phyloP scores from a whole-genome alignment of 2,888 invertebrate species.

The Netelia melanura region DNA sequence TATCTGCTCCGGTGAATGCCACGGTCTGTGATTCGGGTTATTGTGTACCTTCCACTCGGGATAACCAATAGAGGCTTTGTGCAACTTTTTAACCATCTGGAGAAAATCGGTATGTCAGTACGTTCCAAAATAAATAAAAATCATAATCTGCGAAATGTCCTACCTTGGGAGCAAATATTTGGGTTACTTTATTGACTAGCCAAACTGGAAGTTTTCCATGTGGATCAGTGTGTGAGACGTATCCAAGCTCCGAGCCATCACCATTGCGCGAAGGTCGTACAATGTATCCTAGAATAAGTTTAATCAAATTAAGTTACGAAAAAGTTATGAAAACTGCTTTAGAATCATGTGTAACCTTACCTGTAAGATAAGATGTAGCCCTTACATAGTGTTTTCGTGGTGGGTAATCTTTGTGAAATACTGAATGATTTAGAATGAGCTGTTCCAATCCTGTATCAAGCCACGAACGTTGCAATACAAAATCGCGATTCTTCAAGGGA shows the following conservation, averaged over 20 bases:
- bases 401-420: constrained; percentile 94
- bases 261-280: constrained; percentile 87
- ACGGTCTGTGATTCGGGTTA: constrained; percentile 92
- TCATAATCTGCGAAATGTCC: constrained; percentile 49
- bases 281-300: constrained; percentile 86
- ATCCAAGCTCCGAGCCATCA: constrained; percentile 92
- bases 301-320: constrained; percentile 9
- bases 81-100: constrained; percentile 91
- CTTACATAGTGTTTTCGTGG: constrained; percentile 93
- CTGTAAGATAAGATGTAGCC: constrained; percentile 88
- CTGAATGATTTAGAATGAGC: constrained; percentile 95
- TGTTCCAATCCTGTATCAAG: constrained; percentile 94
- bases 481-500: constrained; percentile 95
- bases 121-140: constrained; percentile 25
- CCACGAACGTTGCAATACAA: constrained; percentile 97
- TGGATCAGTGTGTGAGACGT: constrained; percentile 96
- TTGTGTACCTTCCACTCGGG: constrained; percentile 92
- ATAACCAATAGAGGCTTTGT: constrained; percentile 93
- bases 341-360: constrained; percentile 77
- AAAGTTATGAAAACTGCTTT: constrained; percentile 2
- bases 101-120: constrained; percentile 62
- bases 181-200: constrained; percentile 95
- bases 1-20: constrained; percentile 95
- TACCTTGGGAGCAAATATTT: constrained; percentile 94
- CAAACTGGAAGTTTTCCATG: constrained; percentile 94